These are phyloP conservation scores for Rhincodon typus DNA, from an alignment of 2,797 vertebrate species.

Conservation along the genomic window DNA sequence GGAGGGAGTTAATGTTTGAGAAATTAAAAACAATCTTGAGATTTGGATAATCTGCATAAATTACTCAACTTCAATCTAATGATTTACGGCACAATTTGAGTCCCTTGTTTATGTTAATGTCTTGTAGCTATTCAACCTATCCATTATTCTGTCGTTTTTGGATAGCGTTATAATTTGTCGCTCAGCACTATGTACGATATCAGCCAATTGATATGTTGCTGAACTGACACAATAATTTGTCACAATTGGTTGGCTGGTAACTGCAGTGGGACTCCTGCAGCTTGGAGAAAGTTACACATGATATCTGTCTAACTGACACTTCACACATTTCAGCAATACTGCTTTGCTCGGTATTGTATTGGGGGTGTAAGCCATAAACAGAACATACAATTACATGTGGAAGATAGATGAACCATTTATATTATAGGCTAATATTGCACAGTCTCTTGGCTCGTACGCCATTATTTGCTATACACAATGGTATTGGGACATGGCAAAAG, in stretches of 20 bases:
- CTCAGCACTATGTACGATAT: not conserved
- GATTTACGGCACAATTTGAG: conserved; percentile 10
- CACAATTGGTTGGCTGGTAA: not conserved
- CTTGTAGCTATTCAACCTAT: not conserved
- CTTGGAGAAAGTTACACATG: not conserved
- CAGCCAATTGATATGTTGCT: not conserved
- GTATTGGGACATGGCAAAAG: not conserved
- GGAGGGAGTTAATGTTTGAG: not conserved
- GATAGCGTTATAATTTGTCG: not conserved
- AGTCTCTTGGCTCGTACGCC: not conserved
- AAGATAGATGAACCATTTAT: not conserved
- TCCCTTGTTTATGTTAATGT: not conserved
- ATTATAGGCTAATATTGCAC: no score
- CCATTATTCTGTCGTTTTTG: not conserved
- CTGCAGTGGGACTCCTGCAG: not conserved
- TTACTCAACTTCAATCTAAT: not conserved
- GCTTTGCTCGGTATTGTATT: not conserved
- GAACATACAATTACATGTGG: not conserved
- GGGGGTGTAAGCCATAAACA: not conserved
- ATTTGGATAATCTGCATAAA: conserved; percentile 28
- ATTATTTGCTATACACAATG: not conserved
- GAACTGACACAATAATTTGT: conserved; percentile 4
- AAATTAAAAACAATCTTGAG: not conserved
- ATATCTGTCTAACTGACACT: not conserved
- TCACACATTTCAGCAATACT: not conserved